Base-by-base conservation (phyloP, 2,888 invertebrate species). In the Apodemia mormo region DNA sequence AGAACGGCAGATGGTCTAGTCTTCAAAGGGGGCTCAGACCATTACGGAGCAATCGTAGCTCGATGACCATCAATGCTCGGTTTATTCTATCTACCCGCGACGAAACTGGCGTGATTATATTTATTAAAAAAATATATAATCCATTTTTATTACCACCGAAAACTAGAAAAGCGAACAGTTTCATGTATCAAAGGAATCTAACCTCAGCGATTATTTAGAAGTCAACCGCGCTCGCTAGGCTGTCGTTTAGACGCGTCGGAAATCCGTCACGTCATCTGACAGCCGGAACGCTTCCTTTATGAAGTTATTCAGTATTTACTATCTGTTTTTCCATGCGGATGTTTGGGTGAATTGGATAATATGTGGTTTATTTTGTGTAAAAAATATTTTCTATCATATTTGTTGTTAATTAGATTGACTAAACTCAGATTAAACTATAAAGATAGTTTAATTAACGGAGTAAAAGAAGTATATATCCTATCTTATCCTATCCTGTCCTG, bases 301-400 rank as follows among this genome's bases (percentile, higher is more conserved):
- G 58, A 61, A 61, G 58, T 61, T 61, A 61, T 61, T 61, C 58
- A 61, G 58, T 12, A 61, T 61, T 61, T 61, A 61, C 58, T 61
- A 61, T 61, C 61, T 61, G 61, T 61, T 61, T 61, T 61, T 61
- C 61, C 14, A 7, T 2, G 61, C 61, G 61, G 33, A 61, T 61
- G 33, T 37, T 61, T 4, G 33, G 7, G 33, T 61, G 61, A 61
- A 61, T 61, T 61, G 61, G 61, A 61, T 61, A 61, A 61, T 61
- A 9, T 30, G 30, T 58, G 10, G 30, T 52, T 52, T 52, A 61
- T 14, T 33, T 61, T 61, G 61, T 61, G 33, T 14, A 22, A 54
- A n/a, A 22, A 22, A 14, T 54, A 5, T 54, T 54, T 52, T 54
- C 52, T 54, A 54, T n/a, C 22, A 22, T 54, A 22, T 22, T 54